Base-by-base conservation (phyloP, 2,888 invertebrate genomes). In the Troglohyphantes excavatus region DNA sequence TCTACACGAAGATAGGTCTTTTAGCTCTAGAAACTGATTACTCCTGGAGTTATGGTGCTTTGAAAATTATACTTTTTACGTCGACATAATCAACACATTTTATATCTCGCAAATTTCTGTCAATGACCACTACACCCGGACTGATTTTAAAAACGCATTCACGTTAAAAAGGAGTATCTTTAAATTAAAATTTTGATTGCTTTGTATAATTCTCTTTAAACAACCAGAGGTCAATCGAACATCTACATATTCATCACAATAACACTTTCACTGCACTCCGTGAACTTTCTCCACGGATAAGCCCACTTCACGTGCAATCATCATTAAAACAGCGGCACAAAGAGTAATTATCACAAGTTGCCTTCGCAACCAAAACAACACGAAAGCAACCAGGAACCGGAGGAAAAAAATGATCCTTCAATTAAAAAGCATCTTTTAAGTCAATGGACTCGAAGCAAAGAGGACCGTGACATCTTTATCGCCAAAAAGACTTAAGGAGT, bases 401-500 rank as follows among this genome's bases (percentile, higher is more conserved):
- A 53, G 53, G n/a, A n/a, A 53, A 53, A 53, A 53, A 53, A 0
- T 53, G 0, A 53, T 53, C 53, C 27, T 82, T 81, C 46, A 78
- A 39, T 79, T 46, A 53, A 81, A 81, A 13, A 46, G 29, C 59
- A 23, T 72, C 39, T 82, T 39, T 61, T 65, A 61, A 72, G 86
- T 86, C 86, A 86, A 75, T 70, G 86, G 19, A 72, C 86, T 75
- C 63, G 43, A 63, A 65, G 65, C 26, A 39, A 72, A 9, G 43
- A 63, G 61, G 86, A 86, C 86, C 86, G 61, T 86, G 86, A 86
- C 86, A 86, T 72, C 43, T 70, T 86, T 86, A 72, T 68, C 17
- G 23, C 27, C 2, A 7, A 21, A 21, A 26, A 21, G 59, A 43
- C 19, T 46, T 63, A 26, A 26, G 46, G 53, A 43, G 29, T 75